A percentile compares a stretch with the other conserved stretches of the same genome.
Conservation (phyloP, 1,140 invertebrate species). For the Orchesella cincta region DNA sequence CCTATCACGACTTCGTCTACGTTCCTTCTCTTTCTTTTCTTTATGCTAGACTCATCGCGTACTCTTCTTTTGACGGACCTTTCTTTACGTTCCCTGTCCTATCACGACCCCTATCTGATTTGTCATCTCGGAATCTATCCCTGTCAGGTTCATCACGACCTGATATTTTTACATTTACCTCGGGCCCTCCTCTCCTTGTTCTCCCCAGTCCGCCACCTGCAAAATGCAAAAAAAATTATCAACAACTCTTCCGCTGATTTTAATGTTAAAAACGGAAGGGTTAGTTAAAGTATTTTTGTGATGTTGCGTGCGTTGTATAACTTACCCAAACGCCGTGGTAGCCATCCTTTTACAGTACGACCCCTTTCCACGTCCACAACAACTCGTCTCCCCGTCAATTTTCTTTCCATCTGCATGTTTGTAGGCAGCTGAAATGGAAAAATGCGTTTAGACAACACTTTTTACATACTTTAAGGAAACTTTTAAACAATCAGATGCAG, state of each 20-base stretch:
- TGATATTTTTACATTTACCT: slow-evolving; percentile 94
- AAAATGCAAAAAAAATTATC: slow-evolving; percentile 48
- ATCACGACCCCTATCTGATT: slow-evolving; percentile 76
- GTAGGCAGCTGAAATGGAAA: slow-evolving; percentile 81
- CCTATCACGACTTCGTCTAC: slow-evolving; percentile 50
- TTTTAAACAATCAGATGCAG: too few relatives aligned
- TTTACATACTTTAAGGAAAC: too few relatives aligned
- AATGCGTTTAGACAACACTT: too few relatives aligned
- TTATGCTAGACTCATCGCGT: slow-evolving; percentile 30
- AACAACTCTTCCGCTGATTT: too few relatives aligned
- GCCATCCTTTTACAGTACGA: slow-evolving; percentile 96
- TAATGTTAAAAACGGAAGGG: too few relatives aligned
- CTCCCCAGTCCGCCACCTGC: slow-evolving; percentile 87
- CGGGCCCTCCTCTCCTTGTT: slow-evolving; percentile 86
- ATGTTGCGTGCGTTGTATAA: too few relatives aligned
- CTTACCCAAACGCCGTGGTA: slow-evolving; percentile 88
- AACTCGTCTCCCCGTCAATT: slow-evolving; percentile 97
- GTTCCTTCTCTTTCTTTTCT: slow-evolving; percentile 40
- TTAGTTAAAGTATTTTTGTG: too few relatives aligned
- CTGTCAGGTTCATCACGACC: slow-evolving; percentile 71
- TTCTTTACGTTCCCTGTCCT: slow-evolving; percentile 63
- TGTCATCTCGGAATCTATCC: slow-evolving; percentile 66
- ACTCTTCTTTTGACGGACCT: slow-evolving; percentile 48
- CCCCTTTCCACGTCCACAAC: slow-evolving; percentile 98
- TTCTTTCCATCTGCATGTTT: slow-evolving; percentile 99